These are phyloP conservation scores for Anas flavirostris DNA, from an alignment of 2,797 vertebrate genomes.

Conservation along the genomic window DNA sequence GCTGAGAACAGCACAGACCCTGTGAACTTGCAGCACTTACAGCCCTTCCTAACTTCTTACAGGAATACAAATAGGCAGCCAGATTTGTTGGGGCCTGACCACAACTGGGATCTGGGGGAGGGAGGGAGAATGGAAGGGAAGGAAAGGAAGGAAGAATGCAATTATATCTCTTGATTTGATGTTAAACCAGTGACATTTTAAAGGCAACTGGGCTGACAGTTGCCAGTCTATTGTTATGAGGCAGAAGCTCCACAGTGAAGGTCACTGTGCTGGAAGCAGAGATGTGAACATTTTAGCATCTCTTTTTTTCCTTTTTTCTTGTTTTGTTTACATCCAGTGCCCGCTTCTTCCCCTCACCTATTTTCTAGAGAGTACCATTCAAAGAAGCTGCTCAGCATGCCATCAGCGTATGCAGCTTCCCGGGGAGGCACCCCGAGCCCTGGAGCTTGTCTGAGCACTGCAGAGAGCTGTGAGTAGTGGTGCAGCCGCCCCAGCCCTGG, in stretches of 20 bases:
- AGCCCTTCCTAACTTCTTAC: slow-evolving; percentile 61
- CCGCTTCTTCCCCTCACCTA: neutral
- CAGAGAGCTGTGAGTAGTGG: fast-evolving
- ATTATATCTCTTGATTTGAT: slow-evolving; percentile 68
- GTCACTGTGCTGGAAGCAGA: slow-evolving; percentile 58
- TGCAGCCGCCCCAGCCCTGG: neutral
- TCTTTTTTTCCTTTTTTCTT: neutral
- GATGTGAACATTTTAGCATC: neutral
- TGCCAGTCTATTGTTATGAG: slow-evolving; percentile 59
- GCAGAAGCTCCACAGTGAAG: slow-evolving; percentile 67
- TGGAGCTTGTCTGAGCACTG: neutral
- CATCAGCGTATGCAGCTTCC: neutral
- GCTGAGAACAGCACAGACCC: neutral
- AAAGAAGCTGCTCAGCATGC: neutral
- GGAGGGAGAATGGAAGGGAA: neutral
- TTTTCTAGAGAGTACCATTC: neutral
- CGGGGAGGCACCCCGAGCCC: neutral
- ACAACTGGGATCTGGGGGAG: slow-evolving; percentile 33
- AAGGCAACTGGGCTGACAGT: slow-evolving; percentile 52
- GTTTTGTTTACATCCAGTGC: neutral
- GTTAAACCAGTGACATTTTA: slow-evolving; percentile 81
- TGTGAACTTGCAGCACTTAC: neutral
- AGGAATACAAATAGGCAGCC: slow-evolving; percentile 33
- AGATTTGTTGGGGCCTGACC: slow-evolving; percentile 33
- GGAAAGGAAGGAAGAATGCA: slow-evolving; percentile 37